Percentiles rank a stretch among this genome's conserved stretches.
phyloP scores from a whole-genome alignment of 2,888 invertebrate genomes.

The Ecdyonurus torrentis region DNA sequence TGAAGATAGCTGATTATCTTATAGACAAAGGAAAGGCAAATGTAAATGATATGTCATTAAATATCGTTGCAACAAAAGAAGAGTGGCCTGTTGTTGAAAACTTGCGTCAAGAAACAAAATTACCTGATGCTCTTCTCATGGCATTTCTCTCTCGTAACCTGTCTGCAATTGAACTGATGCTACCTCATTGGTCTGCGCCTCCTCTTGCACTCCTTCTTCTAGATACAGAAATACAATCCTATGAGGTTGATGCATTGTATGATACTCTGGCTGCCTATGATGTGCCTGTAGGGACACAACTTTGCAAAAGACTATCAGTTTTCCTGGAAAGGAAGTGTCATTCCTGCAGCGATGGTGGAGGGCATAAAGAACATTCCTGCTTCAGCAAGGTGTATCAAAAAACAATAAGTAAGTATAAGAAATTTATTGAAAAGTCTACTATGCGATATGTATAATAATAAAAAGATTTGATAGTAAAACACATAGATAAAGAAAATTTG shows the following conservation, averaged over 20 bases:
- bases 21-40: background rate
- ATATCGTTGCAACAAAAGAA: background rate
- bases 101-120: background rate
- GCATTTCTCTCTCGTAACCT: background rate
- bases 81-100: background rate
- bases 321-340: background rate
- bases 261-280: background rate
- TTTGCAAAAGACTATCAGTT: background rate
- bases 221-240: background rate
- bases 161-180: background rate
- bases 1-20: background rate
- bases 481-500: too few relatives aligned
- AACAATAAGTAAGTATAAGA: too few relatives aligned
- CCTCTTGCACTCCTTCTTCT: background rate
- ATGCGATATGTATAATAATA: too few relatives aligned
- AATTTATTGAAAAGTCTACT: too few relatives aligned
- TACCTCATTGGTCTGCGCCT: background rate
- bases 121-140: background rate
- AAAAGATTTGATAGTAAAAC: too few relatives aligned
- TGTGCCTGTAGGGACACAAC: background rate
- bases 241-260: background rate
- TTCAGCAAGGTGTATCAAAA: too few relatives aligned
- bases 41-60: background rate
- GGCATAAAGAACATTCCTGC: too few relatives aligned
- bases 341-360: too few relatives aligned